Conservation (phyloP, 2,797 vertebrate species). For the Rhodeus uyekii region DNA sequence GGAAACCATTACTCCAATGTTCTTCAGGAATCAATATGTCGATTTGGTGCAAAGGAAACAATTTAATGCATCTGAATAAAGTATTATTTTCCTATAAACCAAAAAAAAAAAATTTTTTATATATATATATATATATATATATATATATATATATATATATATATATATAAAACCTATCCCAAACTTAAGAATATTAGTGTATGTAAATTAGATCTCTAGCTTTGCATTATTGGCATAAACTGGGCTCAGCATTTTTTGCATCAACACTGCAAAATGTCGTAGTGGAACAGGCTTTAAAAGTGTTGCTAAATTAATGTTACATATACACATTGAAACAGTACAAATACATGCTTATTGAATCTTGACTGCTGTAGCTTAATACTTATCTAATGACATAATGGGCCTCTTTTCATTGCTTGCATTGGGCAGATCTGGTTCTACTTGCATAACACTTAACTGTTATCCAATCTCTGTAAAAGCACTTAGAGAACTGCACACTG, state of each 20-base stretch:
- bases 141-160: too few relatives aligned
- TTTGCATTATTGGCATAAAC: background rate
- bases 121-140: too few relatives aligned
- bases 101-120: too few relatives aligned
- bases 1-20: background rate
- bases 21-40: background rate
- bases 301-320: background rate
- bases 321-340: background rate
- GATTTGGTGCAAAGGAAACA: background rate
- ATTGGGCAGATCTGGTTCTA: background rate
- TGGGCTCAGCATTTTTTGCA: background rate
- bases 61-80: too few relatives aligned
- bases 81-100: too few relatives aligned
- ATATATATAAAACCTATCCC: too few relatives aligned
- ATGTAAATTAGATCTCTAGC: background rate
- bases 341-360: conserved; percentile 25
- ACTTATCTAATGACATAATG: background rate
- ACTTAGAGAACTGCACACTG: background rate
- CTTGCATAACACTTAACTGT: background rate
- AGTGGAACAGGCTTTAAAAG: background rate
- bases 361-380: conserved; percentile 2
- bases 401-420: background rate
- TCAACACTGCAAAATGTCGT: background rate
- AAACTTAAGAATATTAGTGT: background rate
- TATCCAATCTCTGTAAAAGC: background rate